A percentile compares a stretch with the other conserved stretches of the same genome.
These are phyloP conservation scores for Sycophaga agraensis DNA, from an alignment of 1,140 invertebrate genomes.

Conservation along the genomic window DNA sequence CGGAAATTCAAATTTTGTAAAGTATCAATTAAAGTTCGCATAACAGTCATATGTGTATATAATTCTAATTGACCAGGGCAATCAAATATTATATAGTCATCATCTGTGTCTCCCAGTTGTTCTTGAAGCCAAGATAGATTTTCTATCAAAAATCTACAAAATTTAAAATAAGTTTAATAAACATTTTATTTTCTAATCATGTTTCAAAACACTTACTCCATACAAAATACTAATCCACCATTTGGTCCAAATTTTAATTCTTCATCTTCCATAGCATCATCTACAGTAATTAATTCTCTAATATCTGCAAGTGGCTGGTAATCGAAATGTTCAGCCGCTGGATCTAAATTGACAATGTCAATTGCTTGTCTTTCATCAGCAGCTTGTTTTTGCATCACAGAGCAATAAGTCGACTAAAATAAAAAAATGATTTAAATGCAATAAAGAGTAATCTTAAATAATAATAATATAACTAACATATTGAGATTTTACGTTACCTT, in stretches of 20 bases:
- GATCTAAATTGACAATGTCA: constrained; percentile 94
- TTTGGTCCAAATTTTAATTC: constrained; percentile 96
- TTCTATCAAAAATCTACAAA: constrained; percentile 78
- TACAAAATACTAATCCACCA: constrained; percentile 94
- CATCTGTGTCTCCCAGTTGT: constrained; percentile 75
- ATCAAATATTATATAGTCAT: constrained; percentile 98
- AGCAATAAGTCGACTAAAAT: constrained; percentile 91
- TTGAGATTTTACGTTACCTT: constrained; percentile 65
- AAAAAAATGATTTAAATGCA: neutral
- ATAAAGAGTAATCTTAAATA: neutral
- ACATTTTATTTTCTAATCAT: constrained; percentile 30
- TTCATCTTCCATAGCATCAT: constrained; percentile 97
- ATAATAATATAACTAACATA: neutral
- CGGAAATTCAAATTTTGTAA: constrained; percentile 88
- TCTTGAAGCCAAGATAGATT: constrained; percentile 91
- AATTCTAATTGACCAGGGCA: constrained; percentile 99
- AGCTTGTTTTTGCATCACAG: constrained; percentile 82
- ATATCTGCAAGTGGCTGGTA: constrained; percentile 89
- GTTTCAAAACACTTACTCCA: constrained; percentile 72
- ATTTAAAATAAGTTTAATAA: neutral
- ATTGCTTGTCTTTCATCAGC: constrained; percentile 72
- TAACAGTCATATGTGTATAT: constrained; percentile 93
- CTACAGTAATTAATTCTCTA: constrained; percentile 88
- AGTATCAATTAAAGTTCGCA: constrained; percentile 78
- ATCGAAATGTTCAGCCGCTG: constrained; percentile 94